Conservation (phyloP, 2,888 invertebrate genomes). For the Lasioglossum leucozonium region DNA sequence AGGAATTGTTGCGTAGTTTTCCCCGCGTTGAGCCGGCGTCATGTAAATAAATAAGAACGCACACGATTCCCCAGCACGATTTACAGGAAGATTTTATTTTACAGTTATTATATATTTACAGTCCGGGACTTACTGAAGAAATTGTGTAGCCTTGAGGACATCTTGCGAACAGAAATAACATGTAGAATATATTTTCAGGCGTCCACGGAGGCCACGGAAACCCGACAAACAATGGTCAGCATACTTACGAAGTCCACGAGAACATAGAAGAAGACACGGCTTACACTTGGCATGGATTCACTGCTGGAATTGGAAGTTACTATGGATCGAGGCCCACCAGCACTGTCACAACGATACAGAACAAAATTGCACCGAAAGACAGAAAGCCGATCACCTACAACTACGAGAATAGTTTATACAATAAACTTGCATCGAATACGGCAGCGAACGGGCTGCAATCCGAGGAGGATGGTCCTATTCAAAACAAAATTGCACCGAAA, state of each 20-base stretch:
- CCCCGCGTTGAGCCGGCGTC: not conserved
- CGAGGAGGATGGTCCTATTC: conserved; percentile 57
- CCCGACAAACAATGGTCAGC: conserved; percentile 31
- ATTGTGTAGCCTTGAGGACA: not conserved
- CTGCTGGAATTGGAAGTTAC: conserved; percentile 67
- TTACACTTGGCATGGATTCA: conserved; percentile 68
- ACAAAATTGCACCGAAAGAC: conserved; percentile 67
- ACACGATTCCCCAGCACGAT: not conserved
- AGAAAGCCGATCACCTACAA: not conserved
- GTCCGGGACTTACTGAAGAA: too few species aligned
- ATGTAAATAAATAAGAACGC: not conserved
- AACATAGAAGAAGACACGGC: conserved; percentile 71
- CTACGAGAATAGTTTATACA: conserved; percentile 12
- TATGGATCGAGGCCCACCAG: conserved; percentile 48
- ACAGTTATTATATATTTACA: not conserved
- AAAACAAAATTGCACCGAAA: conserved; percentile 72
- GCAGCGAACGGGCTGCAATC: not conserved
- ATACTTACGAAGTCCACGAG: conserved; percentile 76
- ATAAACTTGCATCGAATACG: conserved; percentile 32
- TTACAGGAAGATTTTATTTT: too few species aligned
- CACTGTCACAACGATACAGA: conserved; percentile 50
- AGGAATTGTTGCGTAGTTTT: not conserved
- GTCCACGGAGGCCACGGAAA: conserved; percentile 32
- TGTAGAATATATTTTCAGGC: conserved; percentile 22
- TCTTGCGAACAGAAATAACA: not conserved